Base-by-base conservation (phyloP, 2,888 invertebrate genomes). In the Pteria penguin region DNA sequence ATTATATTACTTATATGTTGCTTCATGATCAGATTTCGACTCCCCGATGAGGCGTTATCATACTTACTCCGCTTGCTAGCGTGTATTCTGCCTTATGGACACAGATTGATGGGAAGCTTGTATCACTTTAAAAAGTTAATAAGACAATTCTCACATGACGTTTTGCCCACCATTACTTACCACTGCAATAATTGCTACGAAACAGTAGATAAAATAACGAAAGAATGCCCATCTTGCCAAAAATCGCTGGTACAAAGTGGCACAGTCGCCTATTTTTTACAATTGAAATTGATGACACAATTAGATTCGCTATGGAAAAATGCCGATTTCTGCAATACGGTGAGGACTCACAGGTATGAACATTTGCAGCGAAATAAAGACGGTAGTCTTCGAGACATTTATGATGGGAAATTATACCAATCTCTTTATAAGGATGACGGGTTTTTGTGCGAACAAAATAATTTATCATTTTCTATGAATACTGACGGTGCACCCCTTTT, bases 381-480 rank as follows among this genome's bases (percentile, higher is more conserved):
- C 8, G 32, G 24, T n/a, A 65, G 31, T n/a, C 45, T 73, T 2
- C 57, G 52, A 32, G 77, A 77, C 24, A 66, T 77, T 11, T 74
- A 73, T 69, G 74, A 77, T 70, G 77, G 77, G 22, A 22, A 65
- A 66, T 14, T 70, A 1, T 77, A 77, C 14, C 58, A 62, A 61
- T 62, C 24, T 14, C 45, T 69, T 29, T 77, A 60, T 8, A 55
- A 70, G 2, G 24, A 65, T 18, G 33, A 32, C 24, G 72, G 63
- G 2, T 8, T 75, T 52, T 31, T 78, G 11, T 33, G 26, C 18
- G 27, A 68, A 36, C 2, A 60, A 71, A 78, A 78, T 60, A 72
- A 71, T 32, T 22, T 78, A 29, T 72, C 75, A 32, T 75, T 73
- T 69, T 69, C 77, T 36, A 33, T 77, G n/a, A 77, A 77, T 66